Conservation (phyloP, 2,888 invertebrate genomes). For the Andrena flavipes region DNA sequence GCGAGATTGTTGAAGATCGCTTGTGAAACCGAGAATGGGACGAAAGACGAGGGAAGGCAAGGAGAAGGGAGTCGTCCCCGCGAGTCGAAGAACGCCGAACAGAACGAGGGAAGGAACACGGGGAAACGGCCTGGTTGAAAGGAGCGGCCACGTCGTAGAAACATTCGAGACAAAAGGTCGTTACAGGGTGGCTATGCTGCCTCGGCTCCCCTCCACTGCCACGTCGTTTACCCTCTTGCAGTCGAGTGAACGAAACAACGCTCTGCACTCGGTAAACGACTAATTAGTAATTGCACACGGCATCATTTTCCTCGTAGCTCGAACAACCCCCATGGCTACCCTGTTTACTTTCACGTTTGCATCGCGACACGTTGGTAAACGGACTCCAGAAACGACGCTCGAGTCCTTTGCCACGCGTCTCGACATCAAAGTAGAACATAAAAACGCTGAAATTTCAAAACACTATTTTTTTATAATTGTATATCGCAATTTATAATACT, state of each 20-base stretch:
- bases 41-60: constrained; percentile 32
- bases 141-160: constrained; percentile 45
- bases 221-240: constrained; percentile 48
- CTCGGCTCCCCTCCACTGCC: constrained; percentile 14
- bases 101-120: constrained; percentile 9
- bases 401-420: not conserved
- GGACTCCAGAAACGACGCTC: constrained; percentile 18
- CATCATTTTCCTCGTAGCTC: constrained; percentile 31
- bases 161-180: constrained; percentile 62
- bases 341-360: constrained; percentile 20
- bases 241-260: constrained; percentile 63
- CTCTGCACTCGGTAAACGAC: constrained; percentile 70
- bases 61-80: not conserved
- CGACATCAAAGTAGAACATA: too few relatives aligned
- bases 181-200: constrained; percentile 44
- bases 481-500: too few relatives aligned
- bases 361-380: constrained; percentile 16
- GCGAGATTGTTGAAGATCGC: constrained; percentile 62
- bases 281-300: constrained; percentile 73
- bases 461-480: too few relatives aligned
- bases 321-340: not conserved
- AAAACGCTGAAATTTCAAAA: too few relatives aligned
- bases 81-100: too few relatives aligned
- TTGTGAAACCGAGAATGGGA: constrained; percentile 37
- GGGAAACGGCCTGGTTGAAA: constrained; percentile 39